Evolutionary conservation across 2,113 vertebrate genomes (phyloP).

Genomic region (Zootoca vivipara): DNA sequence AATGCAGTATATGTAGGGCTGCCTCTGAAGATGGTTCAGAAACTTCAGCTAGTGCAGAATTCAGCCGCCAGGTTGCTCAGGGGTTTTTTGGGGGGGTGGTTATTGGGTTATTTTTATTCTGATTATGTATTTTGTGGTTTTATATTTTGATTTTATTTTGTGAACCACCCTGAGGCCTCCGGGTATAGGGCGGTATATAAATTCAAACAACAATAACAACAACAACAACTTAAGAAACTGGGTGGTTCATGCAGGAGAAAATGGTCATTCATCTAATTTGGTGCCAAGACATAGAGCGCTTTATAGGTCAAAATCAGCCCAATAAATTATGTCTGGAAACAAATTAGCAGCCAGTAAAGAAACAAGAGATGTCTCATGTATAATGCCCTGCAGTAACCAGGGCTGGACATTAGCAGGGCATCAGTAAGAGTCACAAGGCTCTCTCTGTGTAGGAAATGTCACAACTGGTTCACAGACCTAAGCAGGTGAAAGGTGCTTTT

Average conservation of each 20-base stretch:
- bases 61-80: too few species aligned
- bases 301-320: neutral
- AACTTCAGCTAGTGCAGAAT: too few species aligned
- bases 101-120: too few species aligned
- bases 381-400: neutral
- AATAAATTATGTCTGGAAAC: neutral
- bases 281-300: neutral
- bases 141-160: too few species aligned
- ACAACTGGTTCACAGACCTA: neutral
- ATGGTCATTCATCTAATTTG: neutral
- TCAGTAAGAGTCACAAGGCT: neutral
- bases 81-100: too few species aligned
- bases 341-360: neutral
- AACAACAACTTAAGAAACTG: too few species aligned
- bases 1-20: too few species aligned
- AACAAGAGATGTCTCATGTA: neutral
- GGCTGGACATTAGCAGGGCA: neutral
- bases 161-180: too few species aligned
- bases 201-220: too few species aligned
- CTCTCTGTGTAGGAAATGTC: neutral
- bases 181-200: too few species aligned
- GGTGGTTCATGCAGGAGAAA: neutral
- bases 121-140: too few species aligned
- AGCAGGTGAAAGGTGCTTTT: neutral
- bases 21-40: too few species aligned